A percentile compares a stretch with the other conserved stretches of the same genome.
Conservation (phyloP, 1,140 invertebrate species). For the Matsumurasca onukii region DNA sequence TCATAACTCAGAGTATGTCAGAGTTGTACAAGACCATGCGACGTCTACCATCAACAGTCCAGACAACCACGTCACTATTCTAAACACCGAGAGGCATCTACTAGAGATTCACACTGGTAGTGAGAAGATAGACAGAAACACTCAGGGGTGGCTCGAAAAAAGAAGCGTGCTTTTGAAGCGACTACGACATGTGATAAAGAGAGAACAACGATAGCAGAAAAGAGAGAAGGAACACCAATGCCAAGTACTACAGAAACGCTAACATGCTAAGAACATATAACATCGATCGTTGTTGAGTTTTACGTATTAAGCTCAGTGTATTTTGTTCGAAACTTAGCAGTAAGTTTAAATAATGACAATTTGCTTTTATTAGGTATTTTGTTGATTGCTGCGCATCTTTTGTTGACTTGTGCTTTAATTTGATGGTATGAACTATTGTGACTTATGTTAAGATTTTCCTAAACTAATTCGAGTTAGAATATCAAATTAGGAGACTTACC, state of each 20-base stretch:
- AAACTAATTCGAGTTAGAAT: no score
- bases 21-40: background rate
- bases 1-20: background rate
- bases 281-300: constrained; percentile 9
- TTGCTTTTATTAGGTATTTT: no score
- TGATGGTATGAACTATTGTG: no score
- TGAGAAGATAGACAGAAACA: no score
- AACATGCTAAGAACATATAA: constrained; percentile 21
- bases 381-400: no score
- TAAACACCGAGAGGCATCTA: background rate
- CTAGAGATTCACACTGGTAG: background rate
- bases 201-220: background rate
- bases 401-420: no score
- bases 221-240: constrained; percentile 7
- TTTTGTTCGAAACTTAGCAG: no score
- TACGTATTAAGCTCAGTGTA: no score
- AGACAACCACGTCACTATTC: background rate
- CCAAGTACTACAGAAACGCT: constrained; percentile 23
- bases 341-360: no score
- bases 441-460: no score
- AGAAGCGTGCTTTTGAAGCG: background rate
- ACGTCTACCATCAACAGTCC: constrained; percentile 7
- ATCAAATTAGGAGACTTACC: constrained; percentile 33
- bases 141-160: constrained; percentile 6
- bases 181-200: background rate